phyloP scores from a whole-genome alignment of 2,888 invertebrate species.

The Trichacis sp. region DNA sequence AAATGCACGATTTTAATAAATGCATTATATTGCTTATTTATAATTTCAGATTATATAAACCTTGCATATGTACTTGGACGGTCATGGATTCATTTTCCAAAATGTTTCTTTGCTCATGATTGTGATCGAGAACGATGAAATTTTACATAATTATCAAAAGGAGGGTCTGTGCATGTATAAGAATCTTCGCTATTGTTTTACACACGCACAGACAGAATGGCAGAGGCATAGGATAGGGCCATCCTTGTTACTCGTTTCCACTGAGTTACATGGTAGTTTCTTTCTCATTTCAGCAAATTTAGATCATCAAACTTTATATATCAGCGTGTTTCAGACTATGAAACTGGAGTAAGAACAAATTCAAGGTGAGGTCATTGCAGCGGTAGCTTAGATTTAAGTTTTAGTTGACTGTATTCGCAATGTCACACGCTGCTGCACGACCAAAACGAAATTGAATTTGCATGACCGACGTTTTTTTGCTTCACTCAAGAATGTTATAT shows the following conservation, averaged over 20 bases:
- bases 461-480: too few relatives aligned
- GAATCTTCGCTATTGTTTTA: conserved; percentile 39
- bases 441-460: too few relatives aligned
- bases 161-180: conserved; percentile 4
- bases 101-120: too few relatives aligned
- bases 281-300: conserved; percentile 74
- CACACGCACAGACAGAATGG: conserved; percentile 67
- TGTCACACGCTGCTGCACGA: conserved; percentile 60
- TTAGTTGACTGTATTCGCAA: conserved; percentile 63
- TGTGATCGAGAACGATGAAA: neutral
- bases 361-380: conserved; percentile 72
- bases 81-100: too few relatives aligned
- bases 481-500: too few relatives aligned
- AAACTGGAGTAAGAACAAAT: conserved; percentile 71
- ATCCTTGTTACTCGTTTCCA: conserved; percentile 58
- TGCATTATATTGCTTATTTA: too few relatives aligned
- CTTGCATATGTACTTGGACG: neutral
- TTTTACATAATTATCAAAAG: neutral
- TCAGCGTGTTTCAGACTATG: conserved; percentile 74
- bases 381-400: conserved; percentile 64
- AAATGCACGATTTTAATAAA: too few relatives aligned
- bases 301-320: conserved; percentile 72
- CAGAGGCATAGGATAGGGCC: conserved; percentile 66
- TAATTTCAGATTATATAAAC: too few relatives aligned
- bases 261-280: conserved; percentile 65